Evolutionary conservation across 2,797 vertebrate species (phyloP).

Genomic region (Hyperoplus immaculatus): DNA sequence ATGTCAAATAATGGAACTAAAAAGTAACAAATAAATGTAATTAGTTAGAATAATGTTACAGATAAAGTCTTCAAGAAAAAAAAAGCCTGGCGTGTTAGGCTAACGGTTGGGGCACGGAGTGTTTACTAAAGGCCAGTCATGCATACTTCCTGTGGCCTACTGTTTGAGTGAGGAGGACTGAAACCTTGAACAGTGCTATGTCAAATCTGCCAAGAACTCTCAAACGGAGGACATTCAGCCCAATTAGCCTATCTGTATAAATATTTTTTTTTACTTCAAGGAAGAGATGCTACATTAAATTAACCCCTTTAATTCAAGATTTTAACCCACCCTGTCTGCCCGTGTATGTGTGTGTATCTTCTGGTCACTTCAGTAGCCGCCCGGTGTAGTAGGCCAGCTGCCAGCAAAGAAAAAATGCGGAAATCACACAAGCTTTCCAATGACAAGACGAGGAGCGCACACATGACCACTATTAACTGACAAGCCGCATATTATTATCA

Average conservation of each 20-base stretch:
- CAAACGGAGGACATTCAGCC: background rate
- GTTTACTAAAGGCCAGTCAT: background rate
- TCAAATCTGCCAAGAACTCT: conserved; percentile 5
- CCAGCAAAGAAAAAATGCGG: conserved; percentile 53
- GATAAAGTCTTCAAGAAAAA: too few species aligned
- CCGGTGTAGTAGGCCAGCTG: background rate
- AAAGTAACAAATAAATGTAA: too few species aligned
- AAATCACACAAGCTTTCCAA: conserved; percentile 38
- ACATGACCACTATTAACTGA: rapidly evolving
- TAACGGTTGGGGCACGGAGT: conserved; percentile 3
- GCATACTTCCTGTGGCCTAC: conserved; percentile 57
- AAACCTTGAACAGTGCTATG: conserved; percentile 26
- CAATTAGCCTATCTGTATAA: too few species aligned
- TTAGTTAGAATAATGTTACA: too few species aligned
- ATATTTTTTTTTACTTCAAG: too few species aligned
- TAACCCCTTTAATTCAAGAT: background rate
- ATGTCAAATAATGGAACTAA: too few species aligned
- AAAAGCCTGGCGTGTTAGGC: too few species aligned
- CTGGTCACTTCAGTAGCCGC: background rate
- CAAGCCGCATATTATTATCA: rapidly evolving
- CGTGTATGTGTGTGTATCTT: background rate
- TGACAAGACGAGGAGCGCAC: background rate
- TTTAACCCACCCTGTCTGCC: background rate
- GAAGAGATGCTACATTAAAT: background rate
- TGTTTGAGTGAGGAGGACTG: conserved; percentile 16